Evolutionary conservation across 2,113 vertebrate species (phyloP).

Genomic region (Pangasianodon hypophthalmus): DNA sequence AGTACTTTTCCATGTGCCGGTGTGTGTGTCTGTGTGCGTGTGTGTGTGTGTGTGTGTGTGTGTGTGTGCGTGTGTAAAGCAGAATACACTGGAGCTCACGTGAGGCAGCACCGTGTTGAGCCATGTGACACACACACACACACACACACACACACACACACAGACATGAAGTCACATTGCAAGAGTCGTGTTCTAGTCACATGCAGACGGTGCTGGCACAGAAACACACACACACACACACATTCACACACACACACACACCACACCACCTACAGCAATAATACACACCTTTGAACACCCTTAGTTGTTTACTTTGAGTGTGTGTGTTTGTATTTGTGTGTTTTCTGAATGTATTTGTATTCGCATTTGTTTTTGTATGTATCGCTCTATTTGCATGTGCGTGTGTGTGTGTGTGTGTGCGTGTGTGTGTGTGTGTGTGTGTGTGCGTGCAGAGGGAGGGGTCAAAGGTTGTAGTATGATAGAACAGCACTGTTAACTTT

Average conservation of each 20-base stretch:
- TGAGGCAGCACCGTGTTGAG: conserved; percentile 61
- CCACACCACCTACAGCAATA: background rate
- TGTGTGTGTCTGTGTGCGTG: background rate
- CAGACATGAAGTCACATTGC: conserved; percentile 65
- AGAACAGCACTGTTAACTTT: background rate
- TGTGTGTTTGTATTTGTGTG: background rate
- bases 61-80: background rate
- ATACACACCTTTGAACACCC: background rate
- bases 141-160: background rate
- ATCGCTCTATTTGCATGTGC: too few relatives aligned
- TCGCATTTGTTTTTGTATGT: background rate
- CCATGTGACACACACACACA: conserved; percentile 63
- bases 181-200: conserved; percentile 63
- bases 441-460: background rate
- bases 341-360: background rate
- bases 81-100: conserved; percentile 59
- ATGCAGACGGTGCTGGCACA: conserved; percentile 50
- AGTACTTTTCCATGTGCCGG: background rate
- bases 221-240: background rate
- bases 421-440: background rate
- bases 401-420: background rate
- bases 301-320: background rate
- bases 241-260: conserved; percentile 5
- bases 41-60: conserved; percentile 5
- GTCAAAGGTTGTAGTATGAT: background rate